A percentile compares a stretch with the other conserved stretches of the same genome.
phyloP scores from a whole-genome alignment of 2,888 invertebrate species.

The Drosophila conformis region DNA sequence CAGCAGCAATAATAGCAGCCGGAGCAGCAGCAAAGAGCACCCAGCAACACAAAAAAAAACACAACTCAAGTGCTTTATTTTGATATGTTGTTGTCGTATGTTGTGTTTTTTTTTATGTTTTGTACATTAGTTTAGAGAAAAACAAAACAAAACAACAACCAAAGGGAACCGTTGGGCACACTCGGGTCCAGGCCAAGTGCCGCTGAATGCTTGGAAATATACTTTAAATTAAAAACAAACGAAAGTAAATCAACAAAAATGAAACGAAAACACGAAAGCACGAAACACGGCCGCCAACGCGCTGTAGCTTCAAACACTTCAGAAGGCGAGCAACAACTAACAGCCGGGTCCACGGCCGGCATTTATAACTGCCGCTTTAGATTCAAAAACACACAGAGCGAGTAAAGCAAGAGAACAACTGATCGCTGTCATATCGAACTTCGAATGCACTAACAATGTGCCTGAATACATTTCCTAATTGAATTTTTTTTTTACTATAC shows the following conservation, averaged over 20 bases:
- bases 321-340: conserved; percentile 67
- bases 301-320: conserved; percentile 70
- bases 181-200: conserved; percentile 43
- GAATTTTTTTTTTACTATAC: background rate
- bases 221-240: conserved; percentile 78
- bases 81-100: conserved; percentile 48
- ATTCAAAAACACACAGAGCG: conserved; percentile 53
- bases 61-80: conserved; percentile 71
- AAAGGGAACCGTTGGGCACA: conserved; percentile 38
- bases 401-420: conserved; percentile 31
- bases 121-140: conserved; percentile 31
- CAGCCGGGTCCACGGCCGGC: conserved; percentile 60
- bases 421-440: background rate
- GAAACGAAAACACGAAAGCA: conserved; percentile 69
- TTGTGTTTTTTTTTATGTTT: conserved; percentile 12
- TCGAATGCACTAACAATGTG: conserved; percentile 22
- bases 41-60: conserved; percentile 37
- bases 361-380: conserved; percentile 61
- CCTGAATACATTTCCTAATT: background rate
- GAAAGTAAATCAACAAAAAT: conserved; percentile 78
- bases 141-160: background rate
- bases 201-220: conserved; percentile 57
- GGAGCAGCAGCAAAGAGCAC: conserved; percentile 29
- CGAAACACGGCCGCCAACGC: conserved; percentile 65
- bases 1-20: conserved; percentile 29